These are phyloP conservation scores for Hydrochoerus hydrochaeris DNA, from an alignment of 2,113 vertebrate genomes.

Conservation along the genomic window DNA sequence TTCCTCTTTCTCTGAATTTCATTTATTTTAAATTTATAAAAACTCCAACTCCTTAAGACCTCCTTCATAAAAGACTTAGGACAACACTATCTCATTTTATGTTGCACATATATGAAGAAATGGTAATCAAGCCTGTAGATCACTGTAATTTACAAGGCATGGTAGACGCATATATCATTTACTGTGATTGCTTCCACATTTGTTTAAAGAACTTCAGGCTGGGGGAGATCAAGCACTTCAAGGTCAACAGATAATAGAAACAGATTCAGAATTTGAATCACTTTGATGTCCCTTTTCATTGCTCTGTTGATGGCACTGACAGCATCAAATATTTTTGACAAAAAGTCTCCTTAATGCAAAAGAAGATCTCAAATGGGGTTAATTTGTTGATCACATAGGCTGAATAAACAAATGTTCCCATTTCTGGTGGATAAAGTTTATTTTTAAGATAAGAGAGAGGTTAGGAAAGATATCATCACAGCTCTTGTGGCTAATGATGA, in stretches of 20 bases:
- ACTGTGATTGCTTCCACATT: fast-evolving
- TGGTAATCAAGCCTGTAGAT: neutral
- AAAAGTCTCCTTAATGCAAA: neutral
- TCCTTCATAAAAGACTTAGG: neutral
- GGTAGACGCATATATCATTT: neutral
- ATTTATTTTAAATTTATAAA: neutral
- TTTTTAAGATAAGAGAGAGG: neutral
- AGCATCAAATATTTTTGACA: neutral
- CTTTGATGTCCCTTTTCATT: neutral
- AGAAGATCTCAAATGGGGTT: neutral
- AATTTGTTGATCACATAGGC: neutral
- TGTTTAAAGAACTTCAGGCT: neutral
- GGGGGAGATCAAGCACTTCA: neutral
- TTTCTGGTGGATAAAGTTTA: neutral
- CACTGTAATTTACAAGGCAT: neutral
- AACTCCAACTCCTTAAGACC: neutral
- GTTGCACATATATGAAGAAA: neutral
- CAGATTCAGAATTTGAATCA: neutral
- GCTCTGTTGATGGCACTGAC: neutral
- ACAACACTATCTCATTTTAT: neutral
- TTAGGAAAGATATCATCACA: neutral
- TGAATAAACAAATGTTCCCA: neutral
- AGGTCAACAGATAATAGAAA: neutral
- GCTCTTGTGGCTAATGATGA: neutral
- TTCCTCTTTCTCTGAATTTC: neutral